Conservation (phyloP, 2,113 vertebrate genomes). For the Pseudorectes ferrugineus region DNA sequence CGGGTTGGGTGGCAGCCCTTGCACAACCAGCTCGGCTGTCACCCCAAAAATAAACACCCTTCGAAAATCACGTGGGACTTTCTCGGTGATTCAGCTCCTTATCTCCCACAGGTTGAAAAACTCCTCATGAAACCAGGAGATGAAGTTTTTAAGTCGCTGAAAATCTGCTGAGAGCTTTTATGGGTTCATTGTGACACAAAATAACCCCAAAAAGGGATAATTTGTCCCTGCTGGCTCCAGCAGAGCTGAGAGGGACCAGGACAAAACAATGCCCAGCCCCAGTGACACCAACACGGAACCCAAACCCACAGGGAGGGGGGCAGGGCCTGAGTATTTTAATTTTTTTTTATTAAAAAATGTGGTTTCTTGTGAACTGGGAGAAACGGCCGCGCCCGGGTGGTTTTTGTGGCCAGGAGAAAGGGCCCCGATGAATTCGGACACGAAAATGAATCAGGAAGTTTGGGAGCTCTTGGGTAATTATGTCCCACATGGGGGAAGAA, state of each 20-base stretch:
- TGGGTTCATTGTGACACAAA: neutral
- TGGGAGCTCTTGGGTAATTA: neutral
- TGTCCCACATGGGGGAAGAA: neutral
- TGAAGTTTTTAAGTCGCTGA: fast-evolving
- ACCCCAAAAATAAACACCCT: neutral
- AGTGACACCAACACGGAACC: neutral
- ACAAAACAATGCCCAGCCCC: no score
- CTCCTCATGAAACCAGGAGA: fast-evolving
- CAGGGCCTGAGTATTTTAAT: no score
- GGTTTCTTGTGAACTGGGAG: neutral
- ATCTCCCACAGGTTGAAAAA: fast-evolving
- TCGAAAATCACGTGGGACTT: neutral
- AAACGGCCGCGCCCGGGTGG: neutral
- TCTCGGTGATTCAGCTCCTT: fast-evolving
- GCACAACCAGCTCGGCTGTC: neutral
- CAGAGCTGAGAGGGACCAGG: neutral
- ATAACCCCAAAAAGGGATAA: neutral
- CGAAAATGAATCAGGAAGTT: neutral
- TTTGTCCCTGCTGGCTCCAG: neutral
- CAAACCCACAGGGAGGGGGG: neutral
- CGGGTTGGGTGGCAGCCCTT: neutral
- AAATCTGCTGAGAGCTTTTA: fast-evolving
- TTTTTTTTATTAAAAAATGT: neutral
- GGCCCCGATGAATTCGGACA: neutral
- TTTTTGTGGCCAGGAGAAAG: neutral